Conservation (phyloP, 2,113 vertebrate genomes). For the Tiliqua scincoides region DNA sequence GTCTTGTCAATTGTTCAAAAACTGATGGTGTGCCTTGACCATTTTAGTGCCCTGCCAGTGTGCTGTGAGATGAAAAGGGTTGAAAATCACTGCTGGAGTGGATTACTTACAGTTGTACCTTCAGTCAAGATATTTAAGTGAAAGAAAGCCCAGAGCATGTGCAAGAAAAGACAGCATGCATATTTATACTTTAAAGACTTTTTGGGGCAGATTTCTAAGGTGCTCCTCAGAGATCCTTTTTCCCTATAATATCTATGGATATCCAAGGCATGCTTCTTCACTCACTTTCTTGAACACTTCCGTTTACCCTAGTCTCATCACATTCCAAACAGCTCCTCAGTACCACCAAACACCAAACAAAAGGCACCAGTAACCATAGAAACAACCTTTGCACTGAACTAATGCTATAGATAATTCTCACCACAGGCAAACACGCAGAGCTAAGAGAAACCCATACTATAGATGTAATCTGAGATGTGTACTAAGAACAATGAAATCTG, state of each 20-base stretch:
- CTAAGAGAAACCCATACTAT: not conserved
- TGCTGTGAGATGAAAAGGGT: no score
- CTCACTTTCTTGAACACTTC: not conserved
- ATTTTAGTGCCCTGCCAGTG: no score
- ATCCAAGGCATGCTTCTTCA: not conserved
- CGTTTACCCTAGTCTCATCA: not conserved
- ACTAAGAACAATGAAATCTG: not conserved
- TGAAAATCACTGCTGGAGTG: no score
- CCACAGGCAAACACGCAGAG: not conserved
- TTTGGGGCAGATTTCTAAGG: not conserved
- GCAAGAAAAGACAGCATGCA: not conserved
- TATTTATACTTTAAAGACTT: not conserved
- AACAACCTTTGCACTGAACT: not conserved
- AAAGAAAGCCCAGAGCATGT: not conserved
- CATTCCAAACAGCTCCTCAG: not conserved
- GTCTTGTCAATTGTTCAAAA: no score
- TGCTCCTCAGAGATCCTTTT: not conserved
- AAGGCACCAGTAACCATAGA: not conserved
- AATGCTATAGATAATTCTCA: constrained; percentile 9
- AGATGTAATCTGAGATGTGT: not conserved
- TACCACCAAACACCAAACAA: not conserved
- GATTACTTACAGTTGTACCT: not conserved
- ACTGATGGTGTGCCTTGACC: no score
- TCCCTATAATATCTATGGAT: no score
- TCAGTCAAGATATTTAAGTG: not conserved